Conservation (phyloP, 2,113 vertebrate genomes). For the Mohoua ochrocephala region DNA sequence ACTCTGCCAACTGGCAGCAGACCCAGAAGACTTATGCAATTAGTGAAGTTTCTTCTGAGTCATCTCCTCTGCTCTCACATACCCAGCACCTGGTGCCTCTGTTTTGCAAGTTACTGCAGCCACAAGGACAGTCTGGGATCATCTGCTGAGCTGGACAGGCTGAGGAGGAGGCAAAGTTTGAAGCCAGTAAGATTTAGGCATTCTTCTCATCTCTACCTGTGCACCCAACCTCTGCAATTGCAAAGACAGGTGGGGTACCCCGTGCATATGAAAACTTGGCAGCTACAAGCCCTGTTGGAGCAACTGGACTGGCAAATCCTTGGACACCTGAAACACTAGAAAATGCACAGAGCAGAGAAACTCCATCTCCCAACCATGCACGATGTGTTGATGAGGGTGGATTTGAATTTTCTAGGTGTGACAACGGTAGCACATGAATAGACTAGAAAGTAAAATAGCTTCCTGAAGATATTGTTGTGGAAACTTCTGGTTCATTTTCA, state of each 20-base stretch:
- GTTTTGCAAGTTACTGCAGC: neutral
- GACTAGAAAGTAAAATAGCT: neutral
- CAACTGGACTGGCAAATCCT: neutral
- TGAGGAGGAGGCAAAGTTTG: neutral
- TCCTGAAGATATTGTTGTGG: neutral
- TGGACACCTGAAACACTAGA: neutral
- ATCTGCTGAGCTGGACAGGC: neutral
- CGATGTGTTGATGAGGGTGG: rapidly evolving
- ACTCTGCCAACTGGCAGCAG: constrained; percentile 20
- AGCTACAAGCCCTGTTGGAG: neutral
- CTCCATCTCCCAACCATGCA: neutral
- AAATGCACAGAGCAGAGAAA: neutral
- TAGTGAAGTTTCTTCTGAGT: neutral
- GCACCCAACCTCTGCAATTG: neutral
- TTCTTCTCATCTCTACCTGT: neutral
- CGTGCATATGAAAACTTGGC: neutral
- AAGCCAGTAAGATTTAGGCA: neutral
- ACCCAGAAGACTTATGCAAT: neutral
- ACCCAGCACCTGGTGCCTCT: neutral
- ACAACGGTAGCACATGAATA: neutral
- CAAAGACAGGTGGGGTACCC: neutral
- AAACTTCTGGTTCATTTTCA: neutral
- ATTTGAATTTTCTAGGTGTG: neutral
- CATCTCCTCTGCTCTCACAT: neutral
- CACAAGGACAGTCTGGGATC: neutral